Base-by-base conservation (phyloP, 2,797 vertebrate genomes). In the Coranthus polyacanthus region DNA sequence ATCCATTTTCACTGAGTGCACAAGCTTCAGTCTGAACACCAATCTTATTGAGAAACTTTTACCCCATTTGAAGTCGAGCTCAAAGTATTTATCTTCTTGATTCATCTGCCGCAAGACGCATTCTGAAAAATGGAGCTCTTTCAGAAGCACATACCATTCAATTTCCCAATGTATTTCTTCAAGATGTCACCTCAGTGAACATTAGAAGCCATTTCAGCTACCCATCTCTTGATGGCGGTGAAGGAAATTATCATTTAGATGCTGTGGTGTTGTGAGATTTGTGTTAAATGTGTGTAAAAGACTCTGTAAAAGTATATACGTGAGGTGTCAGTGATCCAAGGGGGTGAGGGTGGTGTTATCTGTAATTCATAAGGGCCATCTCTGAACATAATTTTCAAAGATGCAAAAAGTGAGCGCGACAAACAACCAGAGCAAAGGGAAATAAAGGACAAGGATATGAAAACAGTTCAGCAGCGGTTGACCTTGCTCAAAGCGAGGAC, bases 301-400 rank as follows among this genome's bases (percentile, higher is more conserved):
- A 43, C 61, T 26, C 32, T n/a, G 5, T 32, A 54, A 54, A 71
- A 46, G 57, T 75, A 61, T 55, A 18, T 6, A n/a, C n/a, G 18
- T 26, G 42, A 61, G n/a, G 37, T 65, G 61, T 54, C 16, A 60
- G 37, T 70, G 18, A 49, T 18, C 6, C 11, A 41, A 18, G 0
- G 2, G 17, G 45, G 24, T 10, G 16, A 36, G 56, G 17, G 41
- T 60, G 15, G 29, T n/a, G 52, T 15, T 24, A 76, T 84, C 43
- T 75, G 83, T 75, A 71, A 80, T 83, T 76, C 65, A 78, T 72
- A 49, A 57, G 47, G 24, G 26, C 21, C 36, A 50, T 49, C 67
- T 68, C 24, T 64, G 36, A 61, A 56, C 44, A 56, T 47, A 63
- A 66, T 72, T 55, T 74, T 62, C 20, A 83, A 59, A 74, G 44